Conservation (phyloP, 2,113 vertebrate genomes). For the Engraulis encrasicolus region DNA sequence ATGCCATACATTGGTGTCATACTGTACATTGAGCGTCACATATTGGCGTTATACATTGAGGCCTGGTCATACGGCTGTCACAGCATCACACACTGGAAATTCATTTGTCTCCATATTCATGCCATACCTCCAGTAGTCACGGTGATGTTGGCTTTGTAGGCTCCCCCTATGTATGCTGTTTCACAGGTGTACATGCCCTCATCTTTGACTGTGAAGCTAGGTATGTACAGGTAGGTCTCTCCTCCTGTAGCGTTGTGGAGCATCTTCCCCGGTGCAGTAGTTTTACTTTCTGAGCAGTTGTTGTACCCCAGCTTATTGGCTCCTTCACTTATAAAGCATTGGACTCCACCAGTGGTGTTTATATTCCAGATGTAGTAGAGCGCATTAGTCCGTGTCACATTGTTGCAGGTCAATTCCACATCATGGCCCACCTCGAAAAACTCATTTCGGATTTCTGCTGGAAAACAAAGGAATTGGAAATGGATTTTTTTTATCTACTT, state of each 20-base stretch:
- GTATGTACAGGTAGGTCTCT: constrained; percentile 63
- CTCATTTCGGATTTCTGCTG: constrained; percentile 50
- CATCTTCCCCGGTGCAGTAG: no score
- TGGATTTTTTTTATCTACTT: background rate
- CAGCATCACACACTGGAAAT: background rate
- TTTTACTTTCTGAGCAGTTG: constrained; percentile 61
- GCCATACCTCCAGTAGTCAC: constrained; percentile 68
- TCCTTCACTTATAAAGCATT: constrained; percentile 38
- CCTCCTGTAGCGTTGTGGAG: constrained; percentile 39
- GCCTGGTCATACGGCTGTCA: no score
- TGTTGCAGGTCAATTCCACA: constrained; percentile 58
- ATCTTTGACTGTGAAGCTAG: constrained; percentile 57
- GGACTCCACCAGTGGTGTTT: accelerated
- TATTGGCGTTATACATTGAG: no score
- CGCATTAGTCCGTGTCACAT: constrained; percentile 50
- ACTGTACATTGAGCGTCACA: no score
- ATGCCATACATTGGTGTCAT: no score
- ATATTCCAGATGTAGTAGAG: constrained; percentile 68
- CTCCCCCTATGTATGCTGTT: constrained; percentile 33
- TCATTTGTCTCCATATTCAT: constrained; percentile 8
- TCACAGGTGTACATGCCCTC: constrained; percentile 70
- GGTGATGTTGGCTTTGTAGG: accelerated
- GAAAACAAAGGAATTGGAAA: background rate
- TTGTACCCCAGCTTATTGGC: accelerated
- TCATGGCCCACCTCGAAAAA: constrained; percentile 43